A percentile compares a stretch with the other conserved stretches of the same genome.
Conservation (phyloP, 2,888 invertebrate genomes). For the Fragum fragum region DNA sequence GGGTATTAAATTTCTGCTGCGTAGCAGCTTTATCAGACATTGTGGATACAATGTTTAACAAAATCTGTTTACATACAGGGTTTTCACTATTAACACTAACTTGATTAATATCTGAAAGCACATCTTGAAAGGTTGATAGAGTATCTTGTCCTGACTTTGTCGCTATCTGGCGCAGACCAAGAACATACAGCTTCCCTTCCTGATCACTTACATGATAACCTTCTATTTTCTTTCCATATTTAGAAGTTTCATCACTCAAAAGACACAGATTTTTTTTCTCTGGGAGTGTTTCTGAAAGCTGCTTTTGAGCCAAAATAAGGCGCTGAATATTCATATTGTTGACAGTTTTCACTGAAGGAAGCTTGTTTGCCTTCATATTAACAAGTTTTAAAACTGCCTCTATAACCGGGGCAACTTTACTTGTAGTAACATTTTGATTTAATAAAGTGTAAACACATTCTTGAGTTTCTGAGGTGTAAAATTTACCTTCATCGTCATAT, state of each 20-base stretch:
- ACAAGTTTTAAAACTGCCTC: slow-evolving; percentile 28
- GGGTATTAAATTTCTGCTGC: slow-evolving; percentile 41
- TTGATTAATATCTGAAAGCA: slow-evolving; percentile 37
- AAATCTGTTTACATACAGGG: slow-evolving; percentile 9
- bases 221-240: slow-evolving; percentile 41
- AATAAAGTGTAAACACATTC: slow-evolving; percentile 42
- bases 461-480: slow-evolving; percentile 38
- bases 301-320: slow-evolving; percentile 36
- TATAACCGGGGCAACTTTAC: slow-evolving; percentile 45
- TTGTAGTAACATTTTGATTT: slow-evolving; percentile 31
- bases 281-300: slow-evolving; percentile 35
- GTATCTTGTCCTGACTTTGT: slow-evolving; percentile 29
- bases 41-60: slow-evolving; percentile 36
- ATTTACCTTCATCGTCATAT: slow-evolving; percentile 34
- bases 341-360: slow-evolving; percentile 35
- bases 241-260: slow-evolving; percentile 50
- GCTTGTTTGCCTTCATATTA: slow-evolving; percentile 28
- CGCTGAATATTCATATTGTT: slow-evolving; percentile 54
- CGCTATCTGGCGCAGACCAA: slow-evolving; percentile 33
- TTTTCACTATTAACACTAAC: background rate
- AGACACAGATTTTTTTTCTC: slow-evolving; percentile 36
- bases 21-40: slow-evolving; percentile 31
- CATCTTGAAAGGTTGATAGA: slow-evolving; percentile 12
- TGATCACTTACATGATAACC: slow-evolving; percentile 46
- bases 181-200: slow-evolving; percentile 29